Percentiles rank a stretch among this genome's conserved stretches.
These are phyloP conservation scores for Scaptomyza flava DNA, from an alignment of 2,888 invertebrate species.

Conservation along the genomic window DNA sequence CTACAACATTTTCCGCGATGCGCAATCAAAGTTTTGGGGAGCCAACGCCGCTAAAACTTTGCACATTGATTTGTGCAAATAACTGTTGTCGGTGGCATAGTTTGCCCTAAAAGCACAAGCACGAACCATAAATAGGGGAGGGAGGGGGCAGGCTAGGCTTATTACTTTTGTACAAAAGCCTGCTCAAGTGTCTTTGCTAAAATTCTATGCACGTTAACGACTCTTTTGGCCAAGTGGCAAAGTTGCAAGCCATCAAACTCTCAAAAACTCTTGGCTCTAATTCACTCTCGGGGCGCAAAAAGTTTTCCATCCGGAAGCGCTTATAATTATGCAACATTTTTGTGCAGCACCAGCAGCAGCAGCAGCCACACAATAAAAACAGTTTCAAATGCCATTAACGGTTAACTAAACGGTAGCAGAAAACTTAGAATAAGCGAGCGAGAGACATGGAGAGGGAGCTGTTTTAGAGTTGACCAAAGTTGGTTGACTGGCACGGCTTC, in stretches of 20 bases:
- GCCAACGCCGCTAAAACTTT: constrained; percentile 45
- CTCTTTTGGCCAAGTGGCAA: constrained; percentile 48
- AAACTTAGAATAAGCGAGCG: neutral
- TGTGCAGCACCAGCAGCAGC: constrained; percentile 55
- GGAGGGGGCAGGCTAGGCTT: constrained; percentile 14
- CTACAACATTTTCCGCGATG: constrained; percentile 6
- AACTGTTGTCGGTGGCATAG: constrained; percentile 69
- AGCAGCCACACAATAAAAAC: constrained; percentile 67
- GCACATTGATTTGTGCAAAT: constrained; percentile 71
- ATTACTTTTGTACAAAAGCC: constrained; percentile 35
- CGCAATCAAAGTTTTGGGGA: constrained; percentile 69
- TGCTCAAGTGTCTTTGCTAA: constrained; percentile 30
- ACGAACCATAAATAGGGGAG: neutral
- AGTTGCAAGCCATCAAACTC: constrained; percentile 33
- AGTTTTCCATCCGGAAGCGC: constrained; percentile 71
- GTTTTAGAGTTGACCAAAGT: constrained; percentile 38
- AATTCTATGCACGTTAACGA: constrained; percentile 49
- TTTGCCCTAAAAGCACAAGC: constrained; percentile 25
- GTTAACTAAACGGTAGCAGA: constrained; percentile 69
- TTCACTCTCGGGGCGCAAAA: constrained; percentile 55
- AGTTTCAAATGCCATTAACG: constrained; percentile 78
- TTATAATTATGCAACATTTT: constrained; percentile 78
- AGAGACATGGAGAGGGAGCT: neutral
- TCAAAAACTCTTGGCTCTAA: constrained; percentile 29
- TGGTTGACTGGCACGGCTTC: constrained; percentile 30